phyloP scores from a whole-genome alignment of 1,140 invertebrate genomes.

The Lordiphosa mommai region DNA sequence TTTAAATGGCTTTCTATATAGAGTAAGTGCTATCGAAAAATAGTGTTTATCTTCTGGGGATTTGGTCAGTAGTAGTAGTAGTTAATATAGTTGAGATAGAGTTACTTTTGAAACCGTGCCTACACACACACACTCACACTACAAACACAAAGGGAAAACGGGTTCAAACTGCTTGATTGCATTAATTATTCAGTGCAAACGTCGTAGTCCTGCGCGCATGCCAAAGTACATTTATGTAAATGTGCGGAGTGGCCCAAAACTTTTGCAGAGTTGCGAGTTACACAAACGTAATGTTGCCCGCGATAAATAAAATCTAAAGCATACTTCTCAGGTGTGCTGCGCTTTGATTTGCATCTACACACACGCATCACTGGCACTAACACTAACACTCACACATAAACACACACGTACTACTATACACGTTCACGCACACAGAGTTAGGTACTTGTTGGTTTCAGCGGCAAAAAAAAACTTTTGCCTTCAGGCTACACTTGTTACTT shows the following conservation, averaged over 20 bases:
- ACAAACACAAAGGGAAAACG: conserved; percentile 30
- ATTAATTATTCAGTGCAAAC: conserved; percentile 73
- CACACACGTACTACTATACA: conserved; percentile 8
- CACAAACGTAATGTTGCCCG: conserved; percentile 26
- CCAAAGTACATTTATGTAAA: conserved; percentile 63
- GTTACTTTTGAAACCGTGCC: conserved; percentile 45
- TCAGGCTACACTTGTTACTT: conserved; percentile 43
- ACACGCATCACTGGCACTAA: conserved; percentile 23
- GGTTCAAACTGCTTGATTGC: conserved; percentile 69
- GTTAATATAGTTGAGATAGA: neutral
- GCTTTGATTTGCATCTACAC: conserved; percentile 60
- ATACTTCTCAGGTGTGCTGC: conserved; percentile 71
- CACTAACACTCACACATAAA: conserved; percentile 11
- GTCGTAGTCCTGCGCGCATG: conserved; percentile 35
- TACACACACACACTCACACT: conserved; percentile 13
- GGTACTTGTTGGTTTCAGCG: conserved; percentile 68
- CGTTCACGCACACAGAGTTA: conserved; percentile 23
- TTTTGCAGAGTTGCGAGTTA: conserved; percentile 39
- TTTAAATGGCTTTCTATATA: conserved; percentile 16
- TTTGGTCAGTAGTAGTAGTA: conserved; percentile 2
- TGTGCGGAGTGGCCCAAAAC: conserved; percentile 31
- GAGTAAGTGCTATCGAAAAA: conserved; percentile 45
- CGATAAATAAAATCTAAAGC: conserved; percentile 63
- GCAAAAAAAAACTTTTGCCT: conserved; percentile 55
- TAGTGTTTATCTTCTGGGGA: conserved; percentile 24